Evolutionary conservation across 2,113 vertebrate species (phyloP).

Genomic region (Diadophis punctatus): DNA sequence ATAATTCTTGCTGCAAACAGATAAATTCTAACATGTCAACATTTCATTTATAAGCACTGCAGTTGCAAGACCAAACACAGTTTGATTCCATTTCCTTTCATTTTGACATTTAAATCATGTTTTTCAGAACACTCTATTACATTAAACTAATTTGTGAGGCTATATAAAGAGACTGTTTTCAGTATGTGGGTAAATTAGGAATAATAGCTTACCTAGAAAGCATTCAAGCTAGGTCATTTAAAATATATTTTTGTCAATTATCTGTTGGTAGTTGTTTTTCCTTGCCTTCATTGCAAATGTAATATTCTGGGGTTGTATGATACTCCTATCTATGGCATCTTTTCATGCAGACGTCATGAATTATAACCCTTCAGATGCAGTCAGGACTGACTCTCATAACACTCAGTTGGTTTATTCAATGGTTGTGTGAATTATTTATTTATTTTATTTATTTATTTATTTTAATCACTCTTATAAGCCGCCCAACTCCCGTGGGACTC

Average conservation of each 20-base stretch:
- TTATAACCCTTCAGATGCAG: not conserved
- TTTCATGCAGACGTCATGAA: not conserved
- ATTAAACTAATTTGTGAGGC: slow-evolving; percentile 20
- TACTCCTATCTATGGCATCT: not conserved
- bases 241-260: not conserved
- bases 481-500: no score
- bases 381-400: not conserved
- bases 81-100: slow-evolving; percentile 53
- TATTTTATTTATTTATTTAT: no score
- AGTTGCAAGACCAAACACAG: slow-evolving; percentile 1
- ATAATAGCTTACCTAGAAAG: not conserved
- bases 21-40: slow-evolving; percentile 58
- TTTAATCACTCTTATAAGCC: no score
- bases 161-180: not conserved
- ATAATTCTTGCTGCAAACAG: slow-evolving; percentile 56
- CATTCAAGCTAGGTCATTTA: not conserved
- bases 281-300: not conserved
- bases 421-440: not conserved
- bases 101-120: slow-evolving; percentile 51
- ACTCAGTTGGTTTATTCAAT: not conserved
- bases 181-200: not conserved
- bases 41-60: slow-evolving; percentile 8
- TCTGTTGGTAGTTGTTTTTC: not conserved
- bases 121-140: slow-evolving; percentile 39
- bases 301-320: not conserved